Evolutionary conservation across 1,140 invertebrate genomes (phyloP).

Genomic region (Aleiodes sp.): DNA sequence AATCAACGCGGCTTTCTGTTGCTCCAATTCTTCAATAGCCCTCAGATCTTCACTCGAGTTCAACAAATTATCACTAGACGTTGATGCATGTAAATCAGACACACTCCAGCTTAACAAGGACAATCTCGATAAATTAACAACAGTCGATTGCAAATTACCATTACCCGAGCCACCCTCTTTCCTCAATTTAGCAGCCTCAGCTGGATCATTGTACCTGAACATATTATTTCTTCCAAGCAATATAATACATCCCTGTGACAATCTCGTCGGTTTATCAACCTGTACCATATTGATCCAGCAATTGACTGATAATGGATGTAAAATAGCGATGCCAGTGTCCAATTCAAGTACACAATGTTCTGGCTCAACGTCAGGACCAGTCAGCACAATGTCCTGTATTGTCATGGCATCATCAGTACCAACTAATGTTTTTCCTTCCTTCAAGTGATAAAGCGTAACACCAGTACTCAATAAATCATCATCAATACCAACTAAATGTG

Average conservation of each 20-base stretch:
- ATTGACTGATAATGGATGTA: constrained; percentile 78
- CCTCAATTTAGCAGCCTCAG: constrained; percentile 85
- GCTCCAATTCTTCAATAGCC: constrained; percentile 61
- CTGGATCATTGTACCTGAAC: constrained; percentile 93
- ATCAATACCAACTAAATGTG: constrained; percentile 91
- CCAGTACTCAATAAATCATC: constrained; percentile 90
- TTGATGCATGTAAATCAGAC: constrained; percentile 77
- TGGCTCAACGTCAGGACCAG: constrained; percentile 80
- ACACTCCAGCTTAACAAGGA: constrained; percentile 86
- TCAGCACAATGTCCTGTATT: constrained; percentile 78
- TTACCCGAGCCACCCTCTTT: constrained; percentile 71
- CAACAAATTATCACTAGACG: constrained; percentile 76
- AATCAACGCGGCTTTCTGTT: constrained; percentile 64
- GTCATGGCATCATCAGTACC: constrained; percentile 77
- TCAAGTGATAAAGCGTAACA: constrained; percentile 90
- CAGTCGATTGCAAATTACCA: constrained; percentile 68
- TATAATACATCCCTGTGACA: constrained; percentile 86
- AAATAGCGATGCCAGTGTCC: constrained; percentile 77
- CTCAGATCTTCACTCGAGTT: constrained; percentile 63
- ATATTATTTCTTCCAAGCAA: constrained; percentile 89
- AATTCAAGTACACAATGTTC: constrained; percentile 86
- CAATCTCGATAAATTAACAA: constrained; percentile 81
- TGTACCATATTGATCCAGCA: constrained; percentile 87
- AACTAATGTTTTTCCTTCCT: constrained; percentile 81
- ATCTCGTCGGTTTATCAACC: constrained; percentile 76